Conservation (phyloP, 2,888 invertebrate species). For the Chelonus formosanus region DNA sequence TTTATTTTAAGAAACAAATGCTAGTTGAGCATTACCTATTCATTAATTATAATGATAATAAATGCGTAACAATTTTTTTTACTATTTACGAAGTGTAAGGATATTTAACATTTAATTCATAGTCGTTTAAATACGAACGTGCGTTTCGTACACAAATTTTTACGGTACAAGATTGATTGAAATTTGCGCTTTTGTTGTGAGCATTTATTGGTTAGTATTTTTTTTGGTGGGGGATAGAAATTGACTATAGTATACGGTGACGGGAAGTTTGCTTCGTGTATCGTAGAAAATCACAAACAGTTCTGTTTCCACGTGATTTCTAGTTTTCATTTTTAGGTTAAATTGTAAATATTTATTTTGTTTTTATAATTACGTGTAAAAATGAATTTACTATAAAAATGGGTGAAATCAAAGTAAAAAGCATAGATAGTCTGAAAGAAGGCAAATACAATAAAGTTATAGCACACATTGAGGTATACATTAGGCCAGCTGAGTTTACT, state of each 20-base stretch:
- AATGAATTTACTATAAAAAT: too few relatives aligned
- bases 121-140: conserved; percentile 62
- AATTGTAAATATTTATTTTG: background rate
- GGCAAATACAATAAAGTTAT: conserved; percentile 49
- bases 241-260: too few relatives aligned
- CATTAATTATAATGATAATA: conserved; percentile 65
- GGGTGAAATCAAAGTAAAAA: conserved; percentile 50
- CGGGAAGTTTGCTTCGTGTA: background rate
- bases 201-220: too few relatives aligned
- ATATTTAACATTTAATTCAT: conserved; percentile 64
- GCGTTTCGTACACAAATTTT: conserved; percentile 50
- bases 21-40: conserved; percentile 66
- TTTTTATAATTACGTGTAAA: conserved; percentile 10
- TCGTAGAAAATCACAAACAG: background rate
- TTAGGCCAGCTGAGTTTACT: background rate
- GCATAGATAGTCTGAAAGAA: conserved; percentile 41
- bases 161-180: conserved; percentile 52
- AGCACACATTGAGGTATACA: conserved; percentile 49
- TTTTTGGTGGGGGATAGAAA: too few relatives aligned
- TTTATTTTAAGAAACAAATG: conserved; percentile 66
- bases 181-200: conserved; percentile 38
- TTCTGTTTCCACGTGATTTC: background rate
- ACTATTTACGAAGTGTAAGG: conserved; percentile 55
- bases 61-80: conserved; percentile 64
- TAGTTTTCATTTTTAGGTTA: background rate